Evolutionary conservation across 2,888 invertebrate genomes (phyloP).

Genomic region (Tenthredo livida): DNA sequence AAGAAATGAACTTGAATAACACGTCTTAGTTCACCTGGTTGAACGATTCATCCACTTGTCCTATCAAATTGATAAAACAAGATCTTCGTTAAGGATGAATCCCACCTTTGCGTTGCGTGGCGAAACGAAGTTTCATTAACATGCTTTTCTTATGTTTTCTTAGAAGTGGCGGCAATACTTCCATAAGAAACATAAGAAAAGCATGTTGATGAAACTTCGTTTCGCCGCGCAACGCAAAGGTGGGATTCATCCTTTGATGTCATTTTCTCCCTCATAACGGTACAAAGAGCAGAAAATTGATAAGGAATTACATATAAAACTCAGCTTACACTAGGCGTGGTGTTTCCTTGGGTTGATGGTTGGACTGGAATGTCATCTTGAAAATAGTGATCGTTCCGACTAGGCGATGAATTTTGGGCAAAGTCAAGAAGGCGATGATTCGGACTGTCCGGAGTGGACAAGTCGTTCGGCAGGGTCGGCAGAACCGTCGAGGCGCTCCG

Average conservation of each 20-base stretch:
- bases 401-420: slow-evolving; percentile 74
- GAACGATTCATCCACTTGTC: background rate
- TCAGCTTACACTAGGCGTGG: slow-evolving; percentile 76
- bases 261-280: background rate
- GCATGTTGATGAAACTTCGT: no score
- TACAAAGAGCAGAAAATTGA: background rate
- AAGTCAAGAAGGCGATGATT: slow-evolving; percentile 75
- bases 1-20: background rate
- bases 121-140: no score
- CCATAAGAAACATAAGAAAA: no score
- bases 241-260: no score
- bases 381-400: slow-evolving; percentile 74
- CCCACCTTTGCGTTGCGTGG: no score
- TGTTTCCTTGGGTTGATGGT: slow-evolving; percentile 73
- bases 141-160: no score
- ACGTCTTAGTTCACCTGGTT: background rate
- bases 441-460: slow-evolving; percentile 75
- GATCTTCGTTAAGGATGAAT: background rate
- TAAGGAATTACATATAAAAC: slow-evolving; percentile 19
- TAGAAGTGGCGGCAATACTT: no score
- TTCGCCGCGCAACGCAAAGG: no score
- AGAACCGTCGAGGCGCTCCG: slow-evolving; percentile 80
- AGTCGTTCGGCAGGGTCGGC: slow-evolving; percentile 74
- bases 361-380: slow-evolving; percentile 74
- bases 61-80: background rate